Percentiles rank a stretch among this genome's conserved stretches.
These are phyloP conservation scores for Gymnocephalus cernua DNA, from an alignment of 2,113 vertebrate species.

Conservation along the genomic window DNA sequence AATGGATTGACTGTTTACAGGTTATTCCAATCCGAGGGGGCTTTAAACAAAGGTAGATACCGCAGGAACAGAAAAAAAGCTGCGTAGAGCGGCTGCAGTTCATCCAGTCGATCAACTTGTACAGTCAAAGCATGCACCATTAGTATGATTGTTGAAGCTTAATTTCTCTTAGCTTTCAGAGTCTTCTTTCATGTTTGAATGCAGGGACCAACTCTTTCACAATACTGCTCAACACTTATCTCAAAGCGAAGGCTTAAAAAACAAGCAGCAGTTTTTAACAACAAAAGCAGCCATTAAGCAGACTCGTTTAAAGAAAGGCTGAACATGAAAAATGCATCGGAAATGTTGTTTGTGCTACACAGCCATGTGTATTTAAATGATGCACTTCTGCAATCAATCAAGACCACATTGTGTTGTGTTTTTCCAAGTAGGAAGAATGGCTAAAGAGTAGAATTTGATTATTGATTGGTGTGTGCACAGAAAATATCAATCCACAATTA, in stretches of 20 bases:
- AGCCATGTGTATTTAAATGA: constrained; percentile 15
- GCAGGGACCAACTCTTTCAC: constrained; percentile 7
- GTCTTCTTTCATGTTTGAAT: constrained; percentile 44
- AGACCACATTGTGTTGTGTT: constrained; percentile 10
- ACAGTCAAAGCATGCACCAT: constrained; percentile 16
- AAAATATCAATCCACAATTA: constrained; percentile 22
- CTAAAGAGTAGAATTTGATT: background rate
- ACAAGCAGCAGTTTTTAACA: constrained; percentile 38
- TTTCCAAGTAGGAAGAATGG: background rate
- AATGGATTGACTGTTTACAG: too few species aligned
- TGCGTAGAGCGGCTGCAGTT: background rate
- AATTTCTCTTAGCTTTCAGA: constrained; percentile 5
- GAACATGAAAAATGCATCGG: constrained; percentile 38
- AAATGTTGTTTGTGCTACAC: background rate
- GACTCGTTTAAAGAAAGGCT: constrained; percentile 23
- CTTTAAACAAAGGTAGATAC: too few species aligned
- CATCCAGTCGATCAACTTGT: constrained; percentile 16
- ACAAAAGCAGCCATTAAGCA: constrained; percentile 45
- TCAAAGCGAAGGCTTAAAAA: constrained; percentile 52
- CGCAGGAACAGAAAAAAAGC: too few species aligned
- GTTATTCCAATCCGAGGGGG: too few species aligned
- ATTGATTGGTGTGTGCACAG: constrained; percentile 2
- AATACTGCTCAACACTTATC: constrained; percentile 56
- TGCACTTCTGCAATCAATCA: constrained; percentile 34
- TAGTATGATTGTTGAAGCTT: constrained; percentile 20